phyloP scores from a whole-genome alignment of 2,797 vertebrate genomes.

The Rhinogobio ventralis region DNA sequence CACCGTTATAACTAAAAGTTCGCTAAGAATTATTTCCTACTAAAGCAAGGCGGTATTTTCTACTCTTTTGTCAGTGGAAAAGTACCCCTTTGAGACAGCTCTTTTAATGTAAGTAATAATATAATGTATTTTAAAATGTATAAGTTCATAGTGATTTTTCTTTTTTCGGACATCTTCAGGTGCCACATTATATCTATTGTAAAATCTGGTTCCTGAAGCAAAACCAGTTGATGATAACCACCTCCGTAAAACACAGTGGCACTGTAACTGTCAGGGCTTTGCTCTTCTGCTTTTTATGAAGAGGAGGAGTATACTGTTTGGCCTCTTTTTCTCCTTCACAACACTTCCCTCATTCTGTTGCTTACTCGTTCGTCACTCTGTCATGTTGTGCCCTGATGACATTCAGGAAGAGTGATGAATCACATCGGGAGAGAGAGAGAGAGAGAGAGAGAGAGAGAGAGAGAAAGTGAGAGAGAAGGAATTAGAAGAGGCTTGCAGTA shows the following conservation, averaged over 20 bases:
- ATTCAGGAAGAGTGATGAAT: slow-evolving; percentile 46
- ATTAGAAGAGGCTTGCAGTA: background rate
- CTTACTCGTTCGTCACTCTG: slow-evolving; percentile 48
- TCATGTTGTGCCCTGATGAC: slow-evolving; percentile 48
- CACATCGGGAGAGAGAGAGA: slow-evolving; percentile 10
- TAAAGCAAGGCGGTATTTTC: no score
- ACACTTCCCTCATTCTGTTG: slow-evolving; percentile 38
- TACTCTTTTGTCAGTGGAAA: background rate
- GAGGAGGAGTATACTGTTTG: slow-evolving; percentile 40
- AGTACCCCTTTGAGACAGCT: background rate
- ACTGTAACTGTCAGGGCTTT: slow-evolving; percentile 5
- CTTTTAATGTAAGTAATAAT: background rate
- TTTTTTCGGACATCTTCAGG: background rate
- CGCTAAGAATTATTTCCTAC: no score
- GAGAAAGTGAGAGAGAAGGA: background rate
- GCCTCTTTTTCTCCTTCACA: slow-evolving; percentile 44
- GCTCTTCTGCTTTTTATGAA: slow-evolving; percentile 24
- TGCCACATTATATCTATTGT: background rate
- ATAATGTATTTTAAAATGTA: background rate
- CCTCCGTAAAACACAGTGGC: slow-evolving; percentile 8
- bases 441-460: background rate
- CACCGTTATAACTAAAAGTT: no score
- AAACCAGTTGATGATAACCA: slow-evolving; percentile 5
- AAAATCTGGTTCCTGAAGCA: slow-evolving; percentile 8
- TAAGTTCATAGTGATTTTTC: background rate